Percentiles rank a stretch among this genome's conserved stretches.
Evolutionary conservation across 1,140 invertebrate genomes (phyloP).

Genomic region (Anoplolepis gracilipes): DNA sequence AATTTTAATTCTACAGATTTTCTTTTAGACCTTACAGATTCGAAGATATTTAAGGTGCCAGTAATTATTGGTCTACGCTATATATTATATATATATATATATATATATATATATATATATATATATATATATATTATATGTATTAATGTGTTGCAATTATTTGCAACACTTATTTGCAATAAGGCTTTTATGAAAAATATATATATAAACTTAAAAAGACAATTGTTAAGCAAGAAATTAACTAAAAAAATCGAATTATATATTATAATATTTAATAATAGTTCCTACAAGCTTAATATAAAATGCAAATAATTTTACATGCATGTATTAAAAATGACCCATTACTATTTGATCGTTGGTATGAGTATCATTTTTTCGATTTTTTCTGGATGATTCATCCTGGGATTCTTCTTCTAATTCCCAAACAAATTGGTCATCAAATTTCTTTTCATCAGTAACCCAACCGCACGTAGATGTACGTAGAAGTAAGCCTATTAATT

Average conservation of each 20-base stretch:
- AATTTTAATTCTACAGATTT: too few relatives aligned
- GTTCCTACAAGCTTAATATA: neutral
- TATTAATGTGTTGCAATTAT: too few relatives aligned
- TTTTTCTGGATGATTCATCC: neutral
- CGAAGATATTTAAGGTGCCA: too few relatives aligned
- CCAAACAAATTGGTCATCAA: constrained; percentile 84
- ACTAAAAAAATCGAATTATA: neutral
- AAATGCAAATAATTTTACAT: neutral
- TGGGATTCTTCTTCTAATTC: constrained; percentile 81
- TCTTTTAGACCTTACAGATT: too few relatives aligned
- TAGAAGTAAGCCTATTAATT: constrained; percentile 81
- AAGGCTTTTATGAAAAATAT: neutral
- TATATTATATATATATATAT: too few relatives aligned
- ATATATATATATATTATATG: neutral
- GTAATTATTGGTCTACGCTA: too few relatives aligned
- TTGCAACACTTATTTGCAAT: neutral
- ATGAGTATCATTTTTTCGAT: neutral
- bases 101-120: too few relatives aligned
- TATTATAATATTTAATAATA: neutral
- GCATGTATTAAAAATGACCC: neutral
- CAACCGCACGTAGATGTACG: constrained; percentile 81
- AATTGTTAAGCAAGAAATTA: constrained; percentile 1
- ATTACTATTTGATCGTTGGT: neutral
- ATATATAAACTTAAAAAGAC: neutral
- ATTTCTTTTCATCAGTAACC: constrained; percentile 83